These are phyloP conservation scores for Emys orbicularis DNA, from an alignment of 2,797 vertebrate species.

Conservation along the genomic window DNA sequence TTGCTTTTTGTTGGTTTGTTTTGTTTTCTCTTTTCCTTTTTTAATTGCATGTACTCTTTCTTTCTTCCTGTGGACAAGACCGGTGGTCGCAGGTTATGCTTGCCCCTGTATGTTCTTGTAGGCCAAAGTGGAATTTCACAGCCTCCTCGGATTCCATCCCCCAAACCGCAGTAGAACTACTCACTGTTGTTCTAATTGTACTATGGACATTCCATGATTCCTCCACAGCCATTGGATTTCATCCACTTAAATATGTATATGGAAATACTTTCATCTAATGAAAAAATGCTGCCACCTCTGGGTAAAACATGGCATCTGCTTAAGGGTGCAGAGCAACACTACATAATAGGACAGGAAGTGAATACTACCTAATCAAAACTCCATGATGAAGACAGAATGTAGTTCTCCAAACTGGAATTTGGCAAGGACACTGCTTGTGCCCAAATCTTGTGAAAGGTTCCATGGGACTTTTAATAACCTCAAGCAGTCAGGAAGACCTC, in stretches of 20 bases:
- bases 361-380: slow-evolving; percentile 5
- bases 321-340: neutral
- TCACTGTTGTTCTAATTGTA: neutral
- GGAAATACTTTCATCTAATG: neutral
- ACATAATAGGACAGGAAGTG: neutral
- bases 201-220: neutral
- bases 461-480: neutral
- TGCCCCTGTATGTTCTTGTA: rapidly evolving
- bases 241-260: rapidly evolving
- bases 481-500: neutral
- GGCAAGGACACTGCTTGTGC: neutral
- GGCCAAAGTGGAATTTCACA: neutral
- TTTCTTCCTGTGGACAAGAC: neutral
- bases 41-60: neutral
- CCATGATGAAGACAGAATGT: neutral
- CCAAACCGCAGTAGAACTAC: neutral
- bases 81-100: neutral
- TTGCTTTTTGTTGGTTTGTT: neutral
- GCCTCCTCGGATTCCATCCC: neutral
- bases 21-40: neutral
- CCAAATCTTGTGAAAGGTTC: neutral
- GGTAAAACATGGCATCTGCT: neutral
- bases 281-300: neutral
- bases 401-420: neutral
- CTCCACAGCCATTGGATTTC: neutral